Base-by-base conservation (phyloP, 2,888 invertebrate genomes). In the Lacanobia oleracea region DNA sequence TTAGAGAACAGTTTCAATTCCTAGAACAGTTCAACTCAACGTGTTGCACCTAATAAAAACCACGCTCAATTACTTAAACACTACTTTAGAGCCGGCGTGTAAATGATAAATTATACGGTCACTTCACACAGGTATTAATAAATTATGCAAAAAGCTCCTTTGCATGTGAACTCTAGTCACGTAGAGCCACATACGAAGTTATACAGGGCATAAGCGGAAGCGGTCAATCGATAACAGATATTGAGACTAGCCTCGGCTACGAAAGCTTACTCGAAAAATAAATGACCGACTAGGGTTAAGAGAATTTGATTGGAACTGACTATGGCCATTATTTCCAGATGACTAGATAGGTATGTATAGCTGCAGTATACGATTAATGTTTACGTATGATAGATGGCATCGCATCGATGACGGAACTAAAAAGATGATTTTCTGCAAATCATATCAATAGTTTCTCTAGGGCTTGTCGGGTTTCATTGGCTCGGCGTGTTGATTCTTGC, bases 121-220 rank as follows among this genome's bases (percentile, higher is more conserved):
- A 79, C 85, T 88, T 88, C 82, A 87, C 89, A 89, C 87, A 83
- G 84, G 86, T 87, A 88, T 88, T 86, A 87, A 88, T 90, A 88
- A 77, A 83, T 82, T 83, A 91, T 89, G 88, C 87, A 89, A 88
- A 89, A 87, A 87, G 75, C 77, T 71, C 40, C 56, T 85, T 86
- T 83, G 84, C 88, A 86, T 84, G 79, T 84, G 75, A 77, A 82
- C 83, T 72, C 83, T 53, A 75, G 86, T 87, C 88, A 88, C 87
- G 88, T 86, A 79, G 73, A 43, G 45, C 75, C 85, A 79, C 80
- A 80, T 83, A 77, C 81, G 79, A 78, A 33, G 60, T 51, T 69
- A 65, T 63, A 70, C 57, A 63, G 72, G 72, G 70, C 65, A 77
- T 67, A 74, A 82, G 79, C 81, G 81, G 84, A 87, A 87, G 83